phyloP scores from a whole-genome alignment of 2,888 invertebrate genomes.

The Pediacus dermestoides region DNA sequence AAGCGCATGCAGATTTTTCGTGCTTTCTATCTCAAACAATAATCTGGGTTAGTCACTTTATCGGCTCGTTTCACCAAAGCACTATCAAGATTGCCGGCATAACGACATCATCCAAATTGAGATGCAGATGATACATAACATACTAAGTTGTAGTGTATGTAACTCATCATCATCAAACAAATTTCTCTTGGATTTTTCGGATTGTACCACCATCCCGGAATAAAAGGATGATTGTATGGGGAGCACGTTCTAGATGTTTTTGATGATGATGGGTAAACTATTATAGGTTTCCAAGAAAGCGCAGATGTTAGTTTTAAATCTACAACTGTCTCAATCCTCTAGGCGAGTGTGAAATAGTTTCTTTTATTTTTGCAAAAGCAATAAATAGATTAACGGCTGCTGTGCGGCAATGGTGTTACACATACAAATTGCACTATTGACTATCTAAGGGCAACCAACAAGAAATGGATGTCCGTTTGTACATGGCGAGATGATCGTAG shows the following conservation, averaged over 20 bases:
- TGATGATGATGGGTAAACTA: too few relatives aligned
- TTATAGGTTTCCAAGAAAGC: constrained; percentile 37
- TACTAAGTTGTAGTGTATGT: too few relatives aligned
- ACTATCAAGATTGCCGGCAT: constrained; percentile 35
- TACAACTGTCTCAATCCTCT: constrained; percentile 43
- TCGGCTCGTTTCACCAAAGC: constrained; percentile 29
- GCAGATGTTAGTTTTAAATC: constrained; percentile 36
- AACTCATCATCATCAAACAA: too few relatives aligned
- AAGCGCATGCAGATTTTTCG: constrained; percentile 35
- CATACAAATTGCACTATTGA: constrained; percentile 46
- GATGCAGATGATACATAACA: too few relatives aligned
- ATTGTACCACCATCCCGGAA: too few relatives aligned
- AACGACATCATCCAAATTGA: constrained; percentile 32
- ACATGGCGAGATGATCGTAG: constrained; percentile 33
- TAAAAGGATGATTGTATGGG: too few relatives aligned
- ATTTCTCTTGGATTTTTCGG: too few relatives aligned
- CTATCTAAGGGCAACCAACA: constrained; percentile 39
- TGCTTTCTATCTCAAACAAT: constrained; percentile 38
- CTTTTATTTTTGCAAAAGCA: constrained; percentile 41
- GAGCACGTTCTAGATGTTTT: constrained; percentile 28
- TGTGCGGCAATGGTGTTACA: constrained; percentile 39
- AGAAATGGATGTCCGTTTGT: constrained; percentile 33
- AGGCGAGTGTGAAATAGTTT: constrained; percentile 46
- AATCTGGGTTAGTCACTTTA: constrained; percentile 40
- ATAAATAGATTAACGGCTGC: constrained; percentile 43